A percentile compares a stretch with the other conserved stretches of the same genome.
phyloP scores from a whole-genome alignment of 2,797 vertebrate genomes.

The Thunnus albacares region DNA sequence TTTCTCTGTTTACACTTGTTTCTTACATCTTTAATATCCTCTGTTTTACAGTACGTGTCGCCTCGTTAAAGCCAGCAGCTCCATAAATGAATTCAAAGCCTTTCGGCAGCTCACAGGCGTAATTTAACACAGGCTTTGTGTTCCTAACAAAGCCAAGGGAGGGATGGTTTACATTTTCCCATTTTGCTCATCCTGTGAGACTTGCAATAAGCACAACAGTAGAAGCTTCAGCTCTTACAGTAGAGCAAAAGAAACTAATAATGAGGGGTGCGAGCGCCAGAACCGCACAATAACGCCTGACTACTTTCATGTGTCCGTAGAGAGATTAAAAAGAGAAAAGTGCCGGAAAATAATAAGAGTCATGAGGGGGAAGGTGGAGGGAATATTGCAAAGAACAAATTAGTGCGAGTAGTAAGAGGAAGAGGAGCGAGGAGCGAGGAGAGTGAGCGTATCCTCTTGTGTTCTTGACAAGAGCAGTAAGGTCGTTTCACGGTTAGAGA shows the following conservation, averaged over 20 bases:
- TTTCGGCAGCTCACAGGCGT: conserved; percentile 14
- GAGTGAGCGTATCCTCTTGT: neutral
- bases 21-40: neutral
- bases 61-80: conserved; percentile 28
- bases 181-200: conserved; percentile 31
- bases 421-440: neutral
- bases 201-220: conserved; percentile 21
- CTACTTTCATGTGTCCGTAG: conserved; percentile 42
- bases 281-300: conserved; percentile 27
- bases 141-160: conserved; percentile 37
- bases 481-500: conserved; percentile 29
- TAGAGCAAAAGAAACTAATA: conserved; percentile 28
- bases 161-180: conserved; percentile 35
- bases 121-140: conserved; percentile 41
- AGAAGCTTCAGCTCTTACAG: conserved; percentile 27
- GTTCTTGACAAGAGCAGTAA: conserved; percentile 36
- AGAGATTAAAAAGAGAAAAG: conserved; percentile 43
- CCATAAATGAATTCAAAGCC: conserved; percentile 39
- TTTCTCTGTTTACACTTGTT: conserved; percentile 24
- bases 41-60: conserved; percentile 8
- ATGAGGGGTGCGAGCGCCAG: conserved; percentile 44
- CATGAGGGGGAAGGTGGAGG: neutral
- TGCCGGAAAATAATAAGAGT: conserved; percentile 32
- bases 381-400: conserved; percentile 30
- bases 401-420: neutral